phyloP scores from a whole-genome alignment of 2,113 vertebrate genomes.

The Poeciliopsis prolifica region DNA sequence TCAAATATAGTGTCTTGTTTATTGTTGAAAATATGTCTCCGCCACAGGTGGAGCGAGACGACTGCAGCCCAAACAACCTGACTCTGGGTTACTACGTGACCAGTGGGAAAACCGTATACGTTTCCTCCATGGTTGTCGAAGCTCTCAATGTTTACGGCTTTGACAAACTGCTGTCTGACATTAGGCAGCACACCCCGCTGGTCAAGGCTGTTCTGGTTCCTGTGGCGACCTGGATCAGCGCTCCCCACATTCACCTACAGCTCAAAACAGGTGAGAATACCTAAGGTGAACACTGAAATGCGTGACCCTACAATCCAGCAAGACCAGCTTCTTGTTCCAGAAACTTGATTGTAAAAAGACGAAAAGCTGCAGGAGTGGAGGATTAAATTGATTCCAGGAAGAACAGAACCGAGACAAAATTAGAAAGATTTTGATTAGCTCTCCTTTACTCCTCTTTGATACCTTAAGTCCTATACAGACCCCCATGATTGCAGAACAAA shows the following conservation, averaged over 20 bases:
- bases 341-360: neutral
- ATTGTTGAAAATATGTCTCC: neutral
- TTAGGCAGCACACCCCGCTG: conserved; percentile 84
- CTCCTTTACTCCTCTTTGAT: conserved; percentile 53
- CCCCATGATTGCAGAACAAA: conserved; percentile 51
- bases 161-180: conserved; percentile 86
- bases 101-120: conserved; percentile 82
- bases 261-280: conserved; percentile 88
- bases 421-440: conserved; percentile 62
- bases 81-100: conserved; percentile 91
- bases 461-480: conserved; percentile 56
- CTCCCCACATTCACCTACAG: conserved; percentile 86
- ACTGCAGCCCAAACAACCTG: conserved; percentile 86
- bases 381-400: neutral
- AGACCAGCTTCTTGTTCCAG: neutral
- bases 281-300: neutral
- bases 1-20: conserved; percentile 2
- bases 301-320: neutral
- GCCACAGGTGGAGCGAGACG: conserved; percentile 85
- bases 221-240: conserved; percentile 84
- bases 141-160: conserved; percentile 84
- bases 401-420: conserved; percentile 53
- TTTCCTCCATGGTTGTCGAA: conserved; percentile 84
- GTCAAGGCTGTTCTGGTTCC: conserved; percentile 87
- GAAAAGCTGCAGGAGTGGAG: neutral